Evolutionary conservation across 2,888 invertebrate species (phyloP).

Genomic region (Cephus pygmeus): DNA sequence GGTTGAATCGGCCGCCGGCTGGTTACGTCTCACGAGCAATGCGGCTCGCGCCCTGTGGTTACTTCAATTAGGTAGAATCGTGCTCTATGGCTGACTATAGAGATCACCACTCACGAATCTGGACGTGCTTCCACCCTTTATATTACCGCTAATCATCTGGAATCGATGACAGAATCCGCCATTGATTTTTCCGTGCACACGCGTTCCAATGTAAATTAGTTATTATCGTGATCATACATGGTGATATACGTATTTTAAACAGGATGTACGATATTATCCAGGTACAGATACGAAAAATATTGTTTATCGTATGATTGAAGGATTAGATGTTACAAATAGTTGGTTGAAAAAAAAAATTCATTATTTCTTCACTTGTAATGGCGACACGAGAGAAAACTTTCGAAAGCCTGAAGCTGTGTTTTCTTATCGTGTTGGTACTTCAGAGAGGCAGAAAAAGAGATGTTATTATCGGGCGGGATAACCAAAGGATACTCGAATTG

Average conservation of each 20-base stretch:
- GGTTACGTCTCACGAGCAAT: slow-evolving; percentile 22
- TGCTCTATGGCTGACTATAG: slow-evolving; percentile 35
- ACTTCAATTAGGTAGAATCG: slow-evolving; percentile 64
- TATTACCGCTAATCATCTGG: slow-evolving; percentile 58
- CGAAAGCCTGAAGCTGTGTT: background rate
- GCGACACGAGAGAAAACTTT: background rate
- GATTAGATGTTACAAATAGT: background rate
- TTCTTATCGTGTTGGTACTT: background rate
- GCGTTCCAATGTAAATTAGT: background rate
- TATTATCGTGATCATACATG: background rate
- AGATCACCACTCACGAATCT: slow-evolving; percentile 48
- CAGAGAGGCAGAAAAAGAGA: background rate
- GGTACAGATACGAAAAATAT: background rate
- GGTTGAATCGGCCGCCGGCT: slow-evolving; percentile 8
- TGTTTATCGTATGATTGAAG: background rate
- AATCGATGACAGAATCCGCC: slow-evolving; percentile 41
- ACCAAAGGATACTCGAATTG: background rate
- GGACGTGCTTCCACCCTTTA: slow-evolving; percentile 58
- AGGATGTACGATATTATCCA: background rate
- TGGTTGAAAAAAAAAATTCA: background rate
- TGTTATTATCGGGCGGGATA: background rate
- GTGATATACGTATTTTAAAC: background rate
- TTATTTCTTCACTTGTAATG: background rate
- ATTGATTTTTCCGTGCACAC: background rate
- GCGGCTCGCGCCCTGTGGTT: slow-evolving; percentile 58